A percentile compares a stretch with the other conserved stretches of the same genome.
Conservation (phyloP, 2,797 vertebrate genomes). For the Pipistrellus pipistrellus region DNA sequence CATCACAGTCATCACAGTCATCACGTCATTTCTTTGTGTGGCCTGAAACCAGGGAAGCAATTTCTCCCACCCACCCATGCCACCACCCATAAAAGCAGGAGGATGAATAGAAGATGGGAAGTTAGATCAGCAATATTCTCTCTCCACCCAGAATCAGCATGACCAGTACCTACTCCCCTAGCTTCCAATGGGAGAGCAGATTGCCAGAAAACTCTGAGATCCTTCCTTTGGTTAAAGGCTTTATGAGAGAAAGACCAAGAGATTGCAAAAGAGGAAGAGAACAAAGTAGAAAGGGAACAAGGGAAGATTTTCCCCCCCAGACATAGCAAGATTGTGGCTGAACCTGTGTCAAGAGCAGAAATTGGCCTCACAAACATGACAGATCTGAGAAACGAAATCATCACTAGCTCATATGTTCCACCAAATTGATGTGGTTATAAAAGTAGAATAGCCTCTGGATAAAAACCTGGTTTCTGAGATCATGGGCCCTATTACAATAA, state of each 20-base stretch:
- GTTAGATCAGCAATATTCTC: background rate
- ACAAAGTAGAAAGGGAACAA: background rate
- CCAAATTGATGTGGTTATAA: conserved; percentile 74
- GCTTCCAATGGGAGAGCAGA: background rate
- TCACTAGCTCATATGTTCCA: conserved; percentile 68
- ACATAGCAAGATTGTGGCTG: background rate
- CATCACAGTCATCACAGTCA: background rate
- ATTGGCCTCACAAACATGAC: conserved; percentile 57
- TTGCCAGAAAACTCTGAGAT: conserved; percentile 40
- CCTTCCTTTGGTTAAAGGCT: background rate
- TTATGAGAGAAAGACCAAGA: background rate
- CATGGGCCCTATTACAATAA: conserved; percentile 73
- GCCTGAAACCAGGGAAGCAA: background rate
- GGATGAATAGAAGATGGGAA: background rate
- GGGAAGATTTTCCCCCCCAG: background rate
- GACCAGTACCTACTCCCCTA: background rate
- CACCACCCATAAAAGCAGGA: background rate
- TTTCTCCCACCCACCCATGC: background rate
- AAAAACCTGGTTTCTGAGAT: conserved; percentile 82
- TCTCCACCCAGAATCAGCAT: background rate
- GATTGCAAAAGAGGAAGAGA: background rate
- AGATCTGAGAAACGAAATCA: conserved; percentile 68
- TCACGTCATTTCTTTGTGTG: background rate
- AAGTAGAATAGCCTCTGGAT: conserved; percentile 75
- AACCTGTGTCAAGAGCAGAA: conserved; percentile 57